A percentile compares a stretch with the other conserved stretches of the same genome.
Conservation (phyloP, 1,140 invertebrate genomes). For the Dendrolimus kikuchii region DNA sequence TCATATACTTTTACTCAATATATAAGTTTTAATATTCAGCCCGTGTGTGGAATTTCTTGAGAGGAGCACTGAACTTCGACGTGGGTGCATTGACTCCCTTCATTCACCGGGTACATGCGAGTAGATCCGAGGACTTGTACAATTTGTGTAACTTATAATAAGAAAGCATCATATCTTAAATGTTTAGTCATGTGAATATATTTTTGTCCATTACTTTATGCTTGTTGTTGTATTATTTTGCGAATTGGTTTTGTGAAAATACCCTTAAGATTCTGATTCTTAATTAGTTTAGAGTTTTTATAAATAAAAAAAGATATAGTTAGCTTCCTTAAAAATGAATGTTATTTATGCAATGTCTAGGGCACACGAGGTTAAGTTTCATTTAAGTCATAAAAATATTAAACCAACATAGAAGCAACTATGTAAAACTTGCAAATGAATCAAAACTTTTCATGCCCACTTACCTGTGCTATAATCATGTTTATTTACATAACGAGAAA, state of each 20-base stretch:
- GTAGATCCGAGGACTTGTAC: conserved; percentile 13
- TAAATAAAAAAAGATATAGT: neutral
- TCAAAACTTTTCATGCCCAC: neutral
- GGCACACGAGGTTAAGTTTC: neutral
- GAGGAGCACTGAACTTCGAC: conserved; percentile 40
- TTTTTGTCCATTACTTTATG: no score
- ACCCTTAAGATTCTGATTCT: no score
- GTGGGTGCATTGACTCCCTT: conserved; percentile 42
- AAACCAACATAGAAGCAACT: no score
- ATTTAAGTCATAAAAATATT: no score
- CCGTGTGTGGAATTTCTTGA: conserved; percentile 30
- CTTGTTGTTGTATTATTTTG: no score
- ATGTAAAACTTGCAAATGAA: no score
- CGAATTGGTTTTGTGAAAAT: no score
- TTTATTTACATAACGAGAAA: conserved; percentile 39
- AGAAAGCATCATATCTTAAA: neutral
- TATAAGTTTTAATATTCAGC: conserved; percentile 37
- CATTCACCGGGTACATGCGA: conserved; percentile 13
- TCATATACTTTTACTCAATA: conserved; percentile 22
- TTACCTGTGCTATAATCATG: neutral
- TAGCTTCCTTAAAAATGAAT: neutral
- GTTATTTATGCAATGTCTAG: neutral
- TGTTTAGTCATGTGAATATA: no score
- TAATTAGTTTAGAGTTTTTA: no score
- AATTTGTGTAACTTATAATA: conserved; percentile 19